These are phyloP conservation scores for Gavia stellata DNA, from an alignment of 2,113 vertebrate species.

Conservation along the genomic window DNA sequence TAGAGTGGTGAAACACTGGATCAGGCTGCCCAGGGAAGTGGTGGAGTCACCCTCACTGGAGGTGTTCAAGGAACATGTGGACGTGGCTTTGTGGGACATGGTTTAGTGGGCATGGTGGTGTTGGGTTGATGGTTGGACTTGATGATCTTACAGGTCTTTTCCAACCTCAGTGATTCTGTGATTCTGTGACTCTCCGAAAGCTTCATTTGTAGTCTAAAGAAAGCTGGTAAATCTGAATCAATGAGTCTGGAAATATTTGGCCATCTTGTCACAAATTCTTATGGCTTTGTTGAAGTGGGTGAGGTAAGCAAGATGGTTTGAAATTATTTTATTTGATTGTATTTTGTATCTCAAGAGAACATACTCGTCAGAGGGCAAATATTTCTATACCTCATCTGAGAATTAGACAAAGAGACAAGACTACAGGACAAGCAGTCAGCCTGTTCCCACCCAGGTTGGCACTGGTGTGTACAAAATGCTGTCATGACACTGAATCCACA, in stretches of 20 bases:
- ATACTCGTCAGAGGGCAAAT: not conserved
- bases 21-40: too few relatives aligned
- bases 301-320: not conserved
- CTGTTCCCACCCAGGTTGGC: not conserved
- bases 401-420: not conserved
- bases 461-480: not conserved
- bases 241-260: not conserved
- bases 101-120: too few relatives aligned
- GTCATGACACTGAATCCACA: too few relatives aligned
- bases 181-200: too few relatives aligned
- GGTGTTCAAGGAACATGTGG: too few relatives aligned
- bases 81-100: too few relatives aligned
- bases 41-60: too few relatives aligned
- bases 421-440: not conserved
- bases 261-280: not conserved
- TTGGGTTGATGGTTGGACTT: too few relatives aligned
- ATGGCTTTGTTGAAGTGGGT: not conserved
- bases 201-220: not conserved
- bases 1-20: too few relatives aligned
- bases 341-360: not conserved
- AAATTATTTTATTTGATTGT: not conserved
- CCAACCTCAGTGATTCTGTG: too few relatives aligned
- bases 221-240: not conserved
- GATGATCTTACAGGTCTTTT: too few relatives aligned
- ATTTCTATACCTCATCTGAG: not conserved